phyloP scores from a whole-genome alignment of 2,888 invertebrate species.

The Escarpia spicata region DNA sequence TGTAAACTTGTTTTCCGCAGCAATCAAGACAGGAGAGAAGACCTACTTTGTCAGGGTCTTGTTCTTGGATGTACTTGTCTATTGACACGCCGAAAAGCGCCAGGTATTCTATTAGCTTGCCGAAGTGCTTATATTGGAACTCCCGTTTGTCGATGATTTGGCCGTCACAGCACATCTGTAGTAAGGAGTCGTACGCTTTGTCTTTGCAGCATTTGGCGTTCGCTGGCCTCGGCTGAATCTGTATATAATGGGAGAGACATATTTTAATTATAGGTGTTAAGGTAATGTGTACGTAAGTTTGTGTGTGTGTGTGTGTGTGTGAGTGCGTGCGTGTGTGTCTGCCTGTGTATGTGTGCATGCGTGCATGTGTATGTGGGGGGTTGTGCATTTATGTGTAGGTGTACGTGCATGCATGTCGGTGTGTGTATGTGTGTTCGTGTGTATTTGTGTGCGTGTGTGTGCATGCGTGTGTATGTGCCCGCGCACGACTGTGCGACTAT shows the following conservation, averaged over 20 bases:
- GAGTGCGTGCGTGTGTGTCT: background rate
- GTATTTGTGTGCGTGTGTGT: background rate
- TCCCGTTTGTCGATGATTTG: background rate
- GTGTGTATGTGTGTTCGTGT: too few relatives aligned
- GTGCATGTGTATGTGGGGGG: background rate
- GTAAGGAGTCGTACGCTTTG: background rate
- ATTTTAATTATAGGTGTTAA: background rate
- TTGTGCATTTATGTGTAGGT: too few relatives aligned
- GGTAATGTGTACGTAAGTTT: background rate
- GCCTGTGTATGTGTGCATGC: background rate
- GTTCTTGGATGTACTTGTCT: background rate
- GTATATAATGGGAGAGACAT: background rate
- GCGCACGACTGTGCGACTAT: too few relatives aligned
- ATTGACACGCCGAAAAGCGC: background rate
- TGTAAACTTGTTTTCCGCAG: background rate
- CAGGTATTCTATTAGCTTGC: background rate
- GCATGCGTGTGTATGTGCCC: background rate
- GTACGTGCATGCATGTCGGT: too few relatives aligned
- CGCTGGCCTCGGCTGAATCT: background rate
- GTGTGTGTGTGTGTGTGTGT: background rate
- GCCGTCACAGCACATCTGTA: slow-evolving; percentile 2
- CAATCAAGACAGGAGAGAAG: background rate
- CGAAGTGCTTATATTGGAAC: background rate
- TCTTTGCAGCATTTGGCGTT: background rate
- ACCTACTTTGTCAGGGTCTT: background rate